Percentiles rank a stretch among this genome's conserved stretches.
These are phyloP conservation scores for Carapus acus DNA, from an alignment of 2,797 vertebrate species.

Conservation along the genomic window DNA sequence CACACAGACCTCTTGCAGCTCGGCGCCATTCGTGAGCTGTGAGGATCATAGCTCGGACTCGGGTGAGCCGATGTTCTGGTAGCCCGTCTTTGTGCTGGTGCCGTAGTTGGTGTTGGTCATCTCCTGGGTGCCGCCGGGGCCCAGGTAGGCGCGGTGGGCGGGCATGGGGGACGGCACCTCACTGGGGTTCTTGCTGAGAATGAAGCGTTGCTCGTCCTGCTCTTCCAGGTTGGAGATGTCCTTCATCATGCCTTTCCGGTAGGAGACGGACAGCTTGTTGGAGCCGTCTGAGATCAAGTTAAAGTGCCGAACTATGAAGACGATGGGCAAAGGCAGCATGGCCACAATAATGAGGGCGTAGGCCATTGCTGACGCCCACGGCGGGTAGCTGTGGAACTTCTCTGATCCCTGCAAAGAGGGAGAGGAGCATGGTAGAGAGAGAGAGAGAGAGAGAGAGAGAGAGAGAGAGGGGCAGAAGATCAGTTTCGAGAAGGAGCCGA, in stretches of 20 bases:
- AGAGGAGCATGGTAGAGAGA: slow-evolving; percentile 5
- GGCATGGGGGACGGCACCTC: slow-evolving; percentile 95
- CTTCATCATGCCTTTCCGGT: slow-evolving; percentile 98
- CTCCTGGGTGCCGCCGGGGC: slow-evolving; percentile 85
- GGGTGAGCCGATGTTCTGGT: slow-evolving; percentile 78
- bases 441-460: background rate
- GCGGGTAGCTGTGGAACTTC: slow-evolving; percentile 85
- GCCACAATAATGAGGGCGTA: slow-evolving; percentile 84
- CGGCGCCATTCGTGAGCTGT: slow-evolving; percentile 18
- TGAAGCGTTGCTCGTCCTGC: slow-evolving; percentile 95
- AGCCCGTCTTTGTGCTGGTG: slow-evolving; percentile 85
- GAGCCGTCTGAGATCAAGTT: slow-evolving; percentile 90
- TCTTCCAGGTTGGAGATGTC: slow-evolving; percentile 97
- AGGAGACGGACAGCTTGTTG: slow-evolving; percentile 94
- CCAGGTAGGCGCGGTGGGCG: slow-evolving; percentile 86
- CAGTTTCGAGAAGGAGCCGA: background rate
- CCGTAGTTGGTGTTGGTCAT: slow-evolving; percentile 94
- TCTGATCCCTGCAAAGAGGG: slow-evolving; percentile 78
- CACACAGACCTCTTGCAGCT: slow-evolving; percentile 19
- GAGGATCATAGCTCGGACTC: slow-evolving; percentile 73
- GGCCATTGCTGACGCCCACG: slow-evolving; percentile 89
- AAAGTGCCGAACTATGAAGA: slow-evolving; percentile 86
- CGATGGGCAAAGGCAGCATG: slow-evolving; percentile 86
- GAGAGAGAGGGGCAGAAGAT: background rate
- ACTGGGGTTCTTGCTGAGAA: slow-evolving; percentile 88